These are phyloP conservation scores for Fratercula arctica DNA, from an alignment of 2,797 vertebrate genomes.

Conservation along the genomic window DNA sequence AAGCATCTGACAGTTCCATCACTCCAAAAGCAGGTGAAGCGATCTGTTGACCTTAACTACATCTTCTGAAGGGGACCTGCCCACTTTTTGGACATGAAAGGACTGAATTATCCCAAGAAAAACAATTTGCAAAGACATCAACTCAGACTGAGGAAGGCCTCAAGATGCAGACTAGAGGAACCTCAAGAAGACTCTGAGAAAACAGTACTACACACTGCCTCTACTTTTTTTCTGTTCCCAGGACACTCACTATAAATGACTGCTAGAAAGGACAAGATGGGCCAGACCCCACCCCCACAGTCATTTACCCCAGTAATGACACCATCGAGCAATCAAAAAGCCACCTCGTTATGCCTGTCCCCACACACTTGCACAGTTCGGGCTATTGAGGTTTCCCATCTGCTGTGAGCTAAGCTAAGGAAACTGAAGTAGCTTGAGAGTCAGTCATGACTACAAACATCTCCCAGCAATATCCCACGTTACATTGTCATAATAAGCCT, in stretches of 20 bases:
- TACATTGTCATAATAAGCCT: neutral
- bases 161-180: neutral
- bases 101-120: neutral
- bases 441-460: neutral
- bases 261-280: neutral
- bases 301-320: neutral
- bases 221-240: neutral
- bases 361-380: accelerated
- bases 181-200: neutral
- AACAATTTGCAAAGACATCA: neutral
- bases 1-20: neutral
- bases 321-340: neutral
- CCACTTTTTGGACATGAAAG: neutral
- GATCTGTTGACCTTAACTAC: neutral
- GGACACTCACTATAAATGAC: neutral
- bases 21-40: neutral
- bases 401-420: neutral
- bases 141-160: neutral
- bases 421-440: neutral
- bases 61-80: neutral
- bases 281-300: neutral
- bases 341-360: neutral
- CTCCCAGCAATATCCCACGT: neutral
- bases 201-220: neutral
- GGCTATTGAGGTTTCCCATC: neutral